Conservation (phyloP, 2,113 vertebrate species). For the Eolophus roseicapilla region DNA sequence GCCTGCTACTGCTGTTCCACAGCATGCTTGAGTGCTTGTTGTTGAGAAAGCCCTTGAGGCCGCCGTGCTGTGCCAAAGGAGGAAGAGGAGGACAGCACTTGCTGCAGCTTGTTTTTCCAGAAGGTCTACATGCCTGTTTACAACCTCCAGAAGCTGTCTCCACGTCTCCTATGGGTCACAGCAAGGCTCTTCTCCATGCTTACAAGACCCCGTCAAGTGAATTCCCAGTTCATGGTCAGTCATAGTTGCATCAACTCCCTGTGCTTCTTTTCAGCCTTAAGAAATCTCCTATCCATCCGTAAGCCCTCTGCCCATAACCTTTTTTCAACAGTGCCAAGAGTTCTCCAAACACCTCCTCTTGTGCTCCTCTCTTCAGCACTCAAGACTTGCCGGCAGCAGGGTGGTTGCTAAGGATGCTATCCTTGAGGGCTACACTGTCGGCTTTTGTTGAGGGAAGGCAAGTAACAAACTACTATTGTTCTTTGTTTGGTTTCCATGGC, state of each 20-base stretch:
- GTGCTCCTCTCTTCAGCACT: background rate
- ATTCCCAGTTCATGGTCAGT: background rate
- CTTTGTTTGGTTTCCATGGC: constrained; percentile 30
- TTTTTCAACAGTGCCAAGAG: background rate
- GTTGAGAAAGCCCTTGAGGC: background rate
- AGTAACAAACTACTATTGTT: background rate
- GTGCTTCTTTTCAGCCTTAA: background rate
- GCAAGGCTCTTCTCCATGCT: background rate
- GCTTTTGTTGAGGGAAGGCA: constrained; percentile 1
- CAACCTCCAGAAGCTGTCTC: background rate
- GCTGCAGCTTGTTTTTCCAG: background rate
- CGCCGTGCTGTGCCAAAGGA: background rate
- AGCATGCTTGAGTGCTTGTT: background rate
- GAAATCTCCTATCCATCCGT: background rate
- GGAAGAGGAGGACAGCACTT: background rate
- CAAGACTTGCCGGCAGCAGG: background rate
- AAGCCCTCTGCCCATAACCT: background rate
- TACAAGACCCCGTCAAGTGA: background rate
- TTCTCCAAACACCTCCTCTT: background rate
- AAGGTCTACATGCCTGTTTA: background rate
- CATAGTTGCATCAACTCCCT: background rate
- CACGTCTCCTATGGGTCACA: background rate
- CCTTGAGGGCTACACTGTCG: background rate
- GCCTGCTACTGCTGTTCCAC: background rate
- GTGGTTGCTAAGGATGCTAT: background rate